These are phyloP conservation scores for Arvicanthis niloticus DNA, from an alignment of 2,113 vertebrate genomes.

Conservation along the genomic window DNA sequence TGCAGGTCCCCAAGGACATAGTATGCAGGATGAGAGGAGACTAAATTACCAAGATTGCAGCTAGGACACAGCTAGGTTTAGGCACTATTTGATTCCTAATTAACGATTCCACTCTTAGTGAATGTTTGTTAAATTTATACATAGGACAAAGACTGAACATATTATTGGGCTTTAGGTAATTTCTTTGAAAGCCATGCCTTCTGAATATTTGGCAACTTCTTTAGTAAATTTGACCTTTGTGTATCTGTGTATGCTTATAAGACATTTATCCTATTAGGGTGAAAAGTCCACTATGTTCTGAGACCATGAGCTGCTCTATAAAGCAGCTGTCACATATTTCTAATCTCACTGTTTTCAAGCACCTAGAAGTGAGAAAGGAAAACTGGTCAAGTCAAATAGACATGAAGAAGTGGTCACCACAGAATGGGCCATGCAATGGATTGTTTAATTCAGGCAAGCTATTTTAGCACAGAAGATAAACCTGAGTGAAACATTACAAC, in stretches of 20 bases:
- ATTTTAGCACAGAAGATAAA: constrained; percentile 39
- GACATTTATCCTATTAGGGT: neutral
- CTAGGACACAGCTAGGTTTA: neutral
- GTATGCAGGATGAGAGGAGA: neutral
- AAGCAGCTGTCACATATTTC: neutral
- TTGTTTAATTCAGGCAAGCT: neutral
- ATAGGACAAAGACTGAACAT: constrained; percentile 20
- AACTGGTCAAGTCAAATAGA: neutral
- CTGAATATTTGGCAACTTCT: constrained; percentile 14
- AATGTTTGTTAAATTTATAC: constrained; percentile 27
- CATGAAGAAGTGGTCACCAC: neutral
- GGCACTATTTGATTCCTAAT: neutral
- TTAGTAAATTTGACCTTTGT: neutral
- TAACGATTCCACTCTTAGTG: neutral
- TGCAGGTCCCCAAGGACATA: neutral
- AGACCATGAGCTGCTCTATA: neutral
- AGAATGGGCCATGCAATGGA: neutral
- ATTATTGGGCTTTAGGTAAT: neutral
- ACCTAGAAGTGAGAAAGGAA: constrained; percentile 25
- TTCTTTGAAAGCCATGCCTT: constrained; percentile 22
- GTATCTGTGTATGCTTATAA: neutral
- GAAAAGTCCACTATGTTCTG: neutral
- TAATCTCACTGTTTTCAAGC: neutral
- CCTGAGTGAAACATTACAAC: neutral
- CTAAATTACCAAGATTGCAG: neutral